These are phyloP conservation scores for Exocentrus adspersus DNA, from an alignment of 2,888 invertebrate genomes.

Conservation along the genomic window DNA sequence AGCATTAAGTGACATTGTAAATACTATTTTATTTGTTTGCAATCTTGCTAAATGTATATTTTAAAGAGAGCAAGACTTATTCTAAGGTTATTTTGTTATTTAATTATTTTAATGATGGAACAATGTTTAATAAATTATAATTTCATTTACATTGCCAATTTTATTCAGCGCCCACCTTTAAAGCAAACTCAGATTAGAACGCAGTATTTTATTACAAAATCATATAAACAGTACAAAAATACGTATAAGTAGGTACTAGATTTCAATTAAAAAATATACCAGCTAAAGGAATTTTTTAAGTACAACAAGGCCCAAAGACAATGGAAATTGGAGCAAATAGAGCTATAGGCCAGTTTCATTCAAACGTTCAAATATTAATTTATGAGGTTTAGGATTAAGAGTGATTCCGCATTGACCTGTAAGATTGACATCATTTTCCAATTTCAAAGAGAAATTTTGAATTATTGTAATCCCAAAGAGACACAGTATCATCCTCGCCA, in stretches of 20 bases:
- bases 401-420: constrained; percentile 81
- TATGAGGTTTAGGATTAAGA: constrained; percentile 72
- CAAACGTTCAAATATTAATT: constrained; percentile 59
- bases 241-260: too few species aligned
- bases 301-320: too few species aligned
- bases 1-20: constrained; percentile 26
- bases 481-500: constrained; percentile 77
- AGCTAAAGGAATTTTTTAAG: too few species aligned
- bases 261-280: too few species aligned
- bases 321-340: too few species aligned
- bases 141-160: constrained; percentile 16
- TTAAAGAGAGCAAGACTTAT: constrained; percentile 41
- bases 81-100: constrained; percentile 46
- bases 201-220: too few species aligned
- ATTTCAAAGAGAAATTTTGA: constrained; percentile 66
- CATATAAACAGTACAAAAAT: too few species aligned
- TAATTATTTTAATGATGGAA: constrained; percentile 41
- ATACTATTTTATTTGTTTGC: constrained; percentile 38
- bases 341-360: too few species aligned
- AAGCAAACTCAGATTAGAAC: too few species aligned
- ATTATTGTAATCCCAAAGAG: constrained; percentile 73
- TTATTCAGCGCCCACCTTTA: not conserved
- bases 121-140: constrained; percentile 42
- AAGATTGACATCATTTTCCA: constrained; percentile 68
- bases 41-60: constrained; percentile 42